Evolutionary conservation across 2,113 vertebrate genomes (phyloP), one percentile per base, ranked within the genome.

Genomic region (Clarias macrocephalus): DNA sequence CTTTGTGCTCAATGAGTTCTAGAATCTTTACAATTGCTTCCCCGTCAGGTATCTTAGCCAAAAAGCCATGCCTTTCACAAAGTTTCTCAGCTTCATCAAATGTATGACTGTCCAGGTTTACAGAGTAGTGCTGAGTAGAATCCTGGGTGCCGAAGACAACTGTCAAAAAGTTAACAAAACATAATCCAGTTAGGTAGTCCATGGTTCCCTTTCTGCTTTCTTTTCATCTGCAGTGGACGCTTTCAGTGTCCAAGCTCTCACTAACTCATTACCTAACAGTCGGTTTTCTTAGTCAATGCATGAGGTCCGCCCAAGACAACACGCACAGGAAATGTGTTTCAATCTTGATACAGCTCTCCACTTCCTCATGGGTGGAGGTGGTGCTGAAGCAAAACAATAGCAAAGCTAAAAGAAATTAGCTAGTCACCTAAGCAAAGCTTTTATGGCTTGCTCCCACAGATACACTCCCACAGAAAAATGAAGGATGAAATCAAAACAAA

Each of bases 321-420:
- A 91, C 90, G 79, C 63, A 77, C 82, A 90, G 92, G 92, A 93
- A 91, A 88, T 88, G 85, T 93, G 92, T 65, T 48, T 88, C 70
- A 12, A 56, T 82, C 86, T 92, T 89, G 92, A 92, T 92, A 91
- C 65, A 60, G 83, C 63, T 25, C 18, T 62, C 86, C 59, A 82
- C 83, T 89, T 93, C 90, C 91, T 90, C 37, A 85, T 66, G 88
- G 88, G 87, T 73, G 90, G 62, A 73, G 88, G 54, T 80, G 80
- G 70, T 79, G 85, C 33, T 15, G n/a, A 84, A 83, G 85, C 56
- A 85, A 90, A 90, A 92, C 90, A 89, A 89, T 88, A 72, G 15
- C 76, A 65, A 77, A 52, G 63, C 62, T 83, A 28, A 89, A 89
- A 86, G 33, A 86, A 89, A 86, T 72, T 23, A n/a, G 59, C 65